These are phyloP conservation scores for Spea multiplicata DNA, from an alignment of 2,113 vertebrate species.

Conservation along the genomic window DNA sequence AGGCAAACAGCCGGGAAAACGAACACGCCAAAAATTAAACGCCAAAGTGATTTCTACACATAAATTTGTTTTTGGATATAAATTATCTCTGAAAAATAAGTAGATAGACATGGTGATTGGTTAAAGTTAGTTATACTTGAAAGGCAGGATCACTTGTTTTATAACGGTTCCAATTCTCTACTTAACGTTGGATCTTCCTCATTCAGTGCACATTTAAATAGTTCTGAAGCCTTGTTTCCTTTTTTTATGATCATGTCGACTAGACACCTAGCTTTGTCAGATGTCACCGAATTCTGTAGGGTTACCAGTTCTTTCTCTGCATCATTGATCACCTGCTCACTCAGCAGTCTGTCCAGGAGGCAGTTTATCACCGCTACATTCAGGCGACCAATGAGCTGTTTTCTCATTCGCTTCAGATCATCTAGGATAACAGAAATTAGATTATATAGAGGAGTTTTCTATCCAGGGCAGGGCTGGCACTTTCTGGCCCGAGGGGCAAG, in stretches of 20 bases:
- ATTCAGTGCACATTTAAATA: neutral
- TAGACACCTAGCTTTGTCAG: neutral
- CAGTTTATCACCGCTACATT: neutral
- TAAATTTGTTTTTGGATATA: no score
- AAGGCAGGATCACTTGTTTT: no score
- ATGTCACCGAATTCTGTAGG: neutral
- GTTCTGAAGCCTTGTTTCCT: neutral
- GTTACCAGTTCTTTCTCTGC: neutral
- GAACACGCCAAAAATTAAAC: no score
- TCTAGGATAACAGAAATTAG: neutral
- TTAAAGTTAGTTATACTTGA: no score
- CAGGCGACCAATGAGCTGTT: neutral
- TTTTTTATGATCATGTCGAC: constrained; percentile 13
- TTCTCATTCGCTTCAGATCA: neutral
- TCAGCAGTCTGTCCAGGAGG: neutral
- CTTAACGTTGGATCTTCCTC: neutral
- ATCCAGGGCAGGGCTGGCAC: no score
- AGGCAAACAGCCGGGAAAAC: no score
- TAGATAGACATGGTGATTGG: no score
- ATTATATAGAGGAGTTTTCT: neutral
- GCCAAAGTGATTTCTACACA: no score
- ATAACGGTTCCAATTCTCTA: no score
- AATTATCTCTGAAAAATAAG: no score
- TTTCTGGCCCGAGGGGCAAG: no score
- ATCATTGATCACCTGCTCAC: neutral